Conservation (phyloP, 30 jellyfish, hydroid and myxozoan species). For the Sanderia malayensis region DNA sequence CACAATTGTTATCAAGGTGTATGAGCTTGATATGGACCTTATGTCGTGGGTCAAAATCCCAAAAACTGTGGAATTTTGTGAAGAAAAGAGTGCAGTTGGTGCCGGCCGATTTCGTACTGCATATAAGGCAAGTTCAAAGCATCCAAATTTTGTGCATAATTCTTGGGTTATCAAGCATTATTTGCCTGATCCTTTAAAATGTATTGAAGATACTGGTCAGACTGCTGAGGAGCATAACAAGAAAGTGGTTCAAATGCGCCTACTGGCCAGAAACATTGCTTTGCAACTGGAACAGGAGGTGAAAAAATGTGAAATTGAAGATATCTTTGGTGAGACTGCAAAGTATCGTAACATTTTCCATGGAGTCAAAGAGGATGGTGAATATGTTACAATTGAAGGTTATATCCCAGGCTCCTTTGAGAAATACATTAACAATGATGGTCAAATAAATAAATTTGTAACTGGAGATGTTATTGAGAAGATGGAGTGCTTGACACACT, state of each 20-base stretch:
- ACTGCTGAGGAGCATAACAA: slow-evolving; percentile 4
- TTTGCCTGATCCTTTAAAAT: neutral
- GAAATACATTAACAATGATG: slow-evolving; percentile 12
- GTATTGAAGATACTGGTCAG: neutral
- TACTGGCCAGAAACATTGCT: slow-evolving; percentile 10
- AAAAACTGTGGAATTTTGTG: no score
- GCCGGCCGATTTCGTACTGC: slow-evolving; percentile 25
- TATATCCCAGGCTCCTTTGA: neutral
- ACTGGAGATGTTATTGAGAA: neutral
- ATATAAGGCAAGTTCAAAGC: no score
- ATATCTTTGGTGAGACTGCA: neutral
- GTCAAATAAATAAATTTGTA: neutral
- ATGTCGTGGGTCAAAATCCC: no score
- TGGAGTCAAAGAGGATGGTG: slow-evolving; percentile 9
- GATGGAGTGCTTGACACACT: slow-evolving; percentile 24
- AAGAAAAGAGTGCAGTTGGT: no score
- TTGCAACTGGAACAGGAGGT: neutral
- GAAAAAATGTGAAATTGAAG: neutral
- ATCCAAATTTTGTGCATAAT: neutral
- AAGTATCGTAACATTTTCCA: neutral
- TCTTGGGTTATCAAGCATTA: slow-evolving; percentile 14
- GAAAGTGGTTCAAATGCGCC: slow-evolving; percentile 23
- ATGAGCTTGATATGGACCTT: slow-evolving; percentile 1
- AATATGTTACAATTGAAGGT: slow-evolving; percentile 3
- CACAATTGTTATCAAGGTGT: neutral